Percentiles rank a stretch among this genome's conserved stretches.
Conservation (phyloP, 1,140 invertebrate species). For the Drosophila arawakana region DNA sequence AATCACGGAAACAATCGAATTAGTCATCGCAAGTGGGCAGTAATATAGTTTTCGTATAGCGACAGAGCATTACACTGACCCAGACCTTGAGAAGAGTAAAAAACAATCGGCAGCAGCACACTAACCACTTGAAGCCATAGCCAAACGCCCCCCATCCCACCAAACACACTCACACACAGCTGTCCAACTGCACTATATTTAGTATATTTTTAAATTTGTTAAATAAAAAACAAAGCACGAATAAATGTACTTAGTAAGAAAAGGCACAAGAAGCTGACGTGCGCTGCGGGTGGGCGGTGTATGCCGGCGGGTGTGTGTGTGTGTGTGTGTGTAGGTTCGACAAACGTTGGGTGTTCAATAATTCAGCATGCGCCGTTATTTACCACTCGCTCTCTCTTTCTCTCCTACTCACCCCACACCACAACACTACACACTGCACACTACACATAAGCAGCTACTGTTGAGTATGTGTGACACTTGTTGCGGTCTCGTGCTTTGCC, state of each 20-base stretch:
- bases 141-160: too few relatives aligned
- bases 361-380: neutral
- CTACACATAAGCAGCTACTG: too few relatives aligned
- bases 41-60: neutral
- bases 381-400: neutral
- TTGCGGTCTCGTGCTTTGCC: constrained; percentile 32
- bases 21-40: constrained; percentile 2
- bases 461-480: constrained; percentile 16
- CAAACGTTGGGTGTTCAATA: constrained; percentile 7
- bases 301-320: neutral
- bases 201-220: constrained; percentile 17
- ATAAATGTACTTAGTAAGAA: constrained; percentile 1
- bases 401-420: too few relatives aligned
- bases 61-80: constrained; percentile 4
- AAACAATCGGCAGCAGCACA: constrained; percentile 8
- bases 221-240: constrained; percentile 11
- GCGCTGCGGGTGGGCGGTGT: neutral
- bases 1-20: constrained; percentile 10
- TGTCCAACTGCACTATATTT: constrained; percentile 15
- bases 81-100: constrained; percentile 16
- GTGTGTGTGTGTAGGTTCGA: neutral
- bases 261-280: constrained; percentile 1
- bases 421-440: neutral
- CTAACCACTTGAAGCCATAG: neutral
- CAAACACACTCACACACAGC: neutral